A percentile compares a stretch with the other conserved stretches of the same genome.
Conservation (phyloP, 2,797 vertebrate genomes). For the Phataginus tricuspis region DNA sequence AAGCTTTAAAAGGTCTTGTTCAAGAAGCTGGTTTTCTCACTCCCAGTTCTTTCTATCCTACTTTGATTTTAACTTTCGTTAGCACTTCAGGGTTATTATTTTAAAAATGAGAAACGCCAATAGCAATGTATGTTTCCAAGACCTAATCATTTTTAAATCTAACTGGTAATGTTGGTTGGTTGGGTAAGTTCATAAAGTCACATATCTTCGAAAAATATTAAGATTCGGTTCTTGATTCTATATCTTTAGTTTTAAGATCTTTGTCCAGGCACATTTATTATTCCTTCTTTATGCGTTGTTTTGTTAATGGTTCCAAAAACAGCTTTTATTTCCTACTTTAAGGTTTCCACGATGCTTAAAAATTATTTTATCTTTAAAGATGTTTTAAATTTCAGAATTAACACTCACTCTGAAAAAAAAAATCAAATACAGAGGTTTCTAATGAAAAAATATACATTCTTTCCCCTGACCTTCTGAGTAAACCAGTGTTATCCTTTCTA, state of each 20-base stretch:
- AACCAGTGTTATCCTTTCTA: not conserved
- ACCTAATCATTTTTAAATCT: not conserved
- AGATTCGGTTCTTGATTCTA: not conserved
- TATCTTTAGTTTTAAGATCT: not conserved
- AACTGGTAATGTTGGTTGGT: not conserved
- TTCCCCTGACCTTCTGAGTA: not conserved
- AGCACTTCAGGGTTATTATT: not conserved
- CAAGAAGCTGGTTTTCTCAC: not conserved
- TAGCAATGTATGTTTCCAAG: not conserved
- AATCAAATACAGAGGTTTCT: constrained; percentile 17
- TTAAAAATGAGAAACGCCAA: not conserved
- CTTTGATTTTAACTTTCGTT: constrained; percentile 22
- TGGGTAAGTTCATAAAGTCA: not conserved
- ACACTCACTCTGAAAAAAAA: not conserved
- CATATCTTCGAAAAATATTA: not conserved
- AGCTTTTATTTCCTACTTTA: not conserved
- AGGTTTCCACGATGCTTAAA: constrained; percentile 15
- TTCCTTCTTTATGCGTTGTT: not conserved
- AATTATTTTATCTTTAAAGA: constrained; percentile 13
- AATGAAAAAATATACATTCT: not conserved
- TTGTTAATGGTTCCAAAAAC: not conserved
- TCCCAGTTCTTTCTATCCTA: not conserved
- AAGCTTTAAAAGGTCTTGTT: not conserved
- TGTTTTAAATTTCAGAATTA: constrained; percentile 12
- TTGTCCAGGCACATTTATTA: not conserved